Percentiles rank a stretch among this genome's conserved stretches.
phyloP scores from a whole-genome alignment of 2,888 invertebrate species.

The Julus scanicus region DNA sequence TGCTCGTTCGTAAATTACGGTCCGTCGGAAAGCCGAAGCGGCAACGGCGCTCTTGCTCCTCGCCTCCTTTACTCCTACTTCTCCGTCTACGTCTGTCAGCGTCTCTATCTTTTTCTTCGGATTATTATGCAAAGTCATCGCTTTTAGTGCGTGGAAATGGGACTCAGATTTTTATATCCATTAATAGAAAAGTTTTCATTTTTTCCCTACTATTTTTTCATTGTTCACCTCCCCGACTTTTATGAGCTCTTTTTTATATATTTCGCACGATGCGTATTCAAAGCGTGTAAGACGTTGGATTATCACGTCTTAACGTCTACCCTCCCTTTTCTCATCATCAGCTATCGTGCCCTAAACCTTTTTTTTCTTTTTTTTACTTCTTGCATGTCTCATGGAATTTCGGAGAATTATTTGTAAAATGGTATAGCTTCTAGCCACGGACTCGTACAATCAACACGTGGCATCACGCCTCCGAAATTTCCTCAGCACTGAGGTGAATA shows the following conservation, averaged over 20 bases:
- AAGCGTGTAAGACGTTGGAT: constrained; percentile 15
- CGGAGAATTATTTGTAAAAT: no score
- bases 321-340: not conserved
- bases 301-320: not conserved
- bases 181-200: constrained; percentile 42
- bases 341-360: not conserved
- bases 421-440: no score
- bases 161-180: constrained; percentile 42
- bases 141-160: constrained; percentile 31
- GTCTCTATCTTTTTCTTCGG: not conserved
- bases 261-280: not conserved
- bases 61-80: not conserved
- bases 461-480: no score
- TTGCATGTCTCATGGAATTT: no score
- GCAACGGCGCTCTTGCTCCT: not conserved
- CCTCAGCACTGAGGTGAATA: no score
- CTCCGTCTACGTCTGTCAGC: not conserved
- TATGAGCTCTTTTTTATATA: not conserved
- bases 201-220: not conserved
- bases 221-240: constrained; percentile 29
- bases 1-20: constrained; percentile 5
- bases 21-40: not conserved
- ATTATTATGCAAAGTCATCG: constrained; percentile 42
- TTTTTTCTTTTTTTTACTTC: no score
- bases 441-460: no score